Evolutionary conservation across 2,113 vertebrate genomes (phyloP).

Genomic region (Tylochromis polylepis): DNA sequence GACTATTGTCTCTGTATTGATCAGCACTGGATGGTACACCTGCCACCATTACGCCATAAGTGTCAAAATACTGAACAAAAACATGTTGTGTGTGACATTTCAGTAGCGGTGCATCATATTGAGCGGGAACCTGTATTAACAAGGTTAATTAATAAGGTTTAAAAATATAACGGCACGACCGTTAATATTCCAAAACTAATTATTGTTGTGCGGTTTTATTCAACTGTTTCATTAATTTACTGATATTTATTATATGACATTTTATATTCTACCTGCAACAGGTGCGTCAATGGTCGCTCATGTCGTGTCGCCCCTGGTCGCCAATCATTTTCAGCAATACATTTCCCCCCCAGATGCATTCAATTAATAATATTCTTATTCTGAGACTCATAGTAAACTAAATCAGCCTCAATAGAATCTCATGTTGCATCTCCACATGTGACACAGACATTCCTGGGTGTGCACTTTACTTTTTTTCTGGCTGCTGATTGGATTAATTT

Average conservation of each 20-base stretch:
- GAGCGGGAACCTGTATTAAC: not conserved
- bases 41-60: not conserved
- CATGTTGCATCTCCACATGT: not conserved
- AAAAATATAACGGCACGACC: not conserved
- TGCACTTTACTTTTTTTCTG: not conserved
- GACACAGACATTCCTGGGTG: not conserved
- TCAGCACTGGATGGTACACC: accelerated
- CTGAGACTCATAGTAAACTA: not conserved
- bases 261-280: not conserved
- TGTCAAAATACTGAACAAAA: not conserved
- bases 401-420: accelerated
- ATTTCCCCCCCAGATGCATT: accelerated
- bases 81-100: not conserved
- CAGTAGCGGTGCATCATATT: not conserved
- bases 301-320: not conserved
- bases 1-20: not conserved
- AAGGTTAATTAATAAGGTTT: not conserved
- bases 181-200: not conserved
- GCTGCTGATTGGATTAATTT: not conserved
- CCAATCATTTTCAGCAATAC: not conserved
- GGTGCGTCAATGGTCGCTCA: accelerated
- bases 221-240: not conserved
- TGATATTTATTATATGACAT: not conserved
- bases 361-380: not conserved
- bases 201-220: not conserved